Evolutionary conservation across 2,888 invertebrate species (phyloP).

Genomic region (Hoplodrina ambigua): DNA sequence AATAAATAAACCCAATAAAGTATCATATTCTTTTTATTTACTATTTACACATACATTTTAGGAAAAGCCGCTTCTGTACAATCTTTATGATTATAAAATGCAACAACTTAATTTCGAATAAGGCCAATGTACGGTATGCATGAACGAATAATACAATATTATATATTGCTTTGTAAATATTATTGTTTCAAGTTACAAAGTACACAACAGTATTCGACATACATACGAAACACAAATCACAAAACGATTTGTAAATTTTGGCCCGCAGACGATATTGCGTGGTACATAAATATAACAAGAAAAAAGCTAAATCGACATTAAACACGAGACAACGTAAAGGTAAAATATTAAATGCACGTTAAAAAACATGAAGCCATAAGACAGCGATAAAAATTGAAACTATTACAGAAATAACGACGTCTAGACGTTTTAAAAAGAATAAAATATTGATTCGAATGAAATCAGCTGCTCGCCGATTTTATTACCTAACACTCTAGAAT

Average conservation of each 20-base stretch:
- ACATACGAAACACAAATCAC: slow-evolving; percentile 40
- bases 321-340: slow-evolving; percentile 42
- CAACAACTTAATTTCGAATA: slow-evolving; percentile 79
- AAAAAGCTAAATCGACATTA: slow-evolving; percentile 39
- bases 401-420: slow-evolving; percentile 34
- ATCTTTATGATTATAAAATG: slow-evolving; percentile 65
- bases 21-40: slow-evolving; percentile 73
- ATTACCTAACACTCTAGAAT: slow-evolving; percentile 15
- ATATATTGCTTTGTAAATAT: slow-evolving; percentile 56
- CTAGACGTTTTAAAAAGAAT: slow-evolving; percentile 37
- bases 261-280: slow-evolving; percentile 17
- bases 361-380: slow-evolving; percentile 40
- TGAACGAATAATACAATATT: slow-evolving; percentile 62
- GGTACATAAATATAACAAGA: slow-evolving; percentile 15
- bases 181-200: slow-evolving; percentile 52
- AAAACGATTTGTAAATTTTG: slow-evolving; percentile 33
- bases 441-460: slow-evolving; percentile 21
- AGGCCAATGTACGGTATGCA: slow-evolving; percentile 75
- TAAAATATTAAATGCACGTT: slow-evolving; percentile 50
- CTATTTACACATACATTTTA: slow-evolving; percentile 82
- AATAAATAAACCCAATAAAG: slow-evolving; percentile 50
- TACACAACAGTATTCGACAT: slow-evolving; percentile 49
- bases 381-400: slow-evolving; percentile 26
- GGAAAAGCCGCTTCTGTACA: slow-evolving; percentile 79
- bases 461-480: slow-evolving; percentile 28